Evolutionary conservation across 2,888 invertebrate genomes (phyloP), one percentile per base, ranked within the genome.

Genomic region (Mantis religiosa): DNA sequence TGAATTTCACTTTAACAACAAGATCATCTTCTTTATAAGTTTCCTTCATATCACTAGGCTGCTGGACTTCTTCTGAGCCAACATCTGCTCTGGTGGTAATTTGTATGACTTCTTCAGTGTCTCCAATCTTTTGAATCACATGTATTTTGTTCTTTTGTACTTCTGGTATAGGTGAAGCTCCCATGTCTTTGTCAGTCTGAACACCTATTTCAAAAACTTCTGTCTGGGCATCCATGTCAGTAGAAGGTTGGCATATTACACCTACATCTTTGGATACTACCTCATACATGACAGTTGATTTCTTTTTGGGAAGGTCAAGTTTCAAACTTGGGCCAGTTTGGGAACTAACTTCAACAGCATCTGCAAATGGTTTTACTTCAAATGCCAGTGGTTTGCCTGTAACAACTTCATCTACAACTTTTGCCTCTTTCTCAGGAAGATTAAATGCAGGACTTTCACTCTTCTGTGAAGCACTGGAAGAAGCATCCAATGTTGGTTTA

Each of bases 1-100:
- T 95, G 91, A 97, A 97, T 91, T 96, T 95, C 91, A 97, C 97
- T 92, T 97, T 96, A 14, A 97, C 95, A 54, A 95, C 93, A 81
- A 96, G 94, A 89, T 96, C 89, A 83, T 30, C 89, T 90, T 14
- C 88, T 88, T 54, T 82, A n/a, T 87, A 54, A 47, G 83, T 3
- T n/a, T 85, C n/a, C 83, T 12, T 89, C 88, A 88, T 6, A 92
- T 91, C 90, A 92, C 92, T 85, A 91, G 90, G 89, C 90, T 92
- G 84, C 92, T 92, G 4, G 91, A 92, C 91, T 83, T 96, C 95
- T 34, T 95, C 93, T n/a, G 27, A 3, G 25, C 94, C 92, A 88
- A 92, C 93, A 71, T 81, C 86, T n/a, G 87, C 25, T 91, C 95
- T 94, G 89, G 96, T 96, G 25, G 95, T 95, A 90, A 96, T 96